These are phyloP conservation scores for Acipenser ruthenus DNA, from an alignment of 2,797 vertebrate genomes.

Conservation along the genomic window DNA sequence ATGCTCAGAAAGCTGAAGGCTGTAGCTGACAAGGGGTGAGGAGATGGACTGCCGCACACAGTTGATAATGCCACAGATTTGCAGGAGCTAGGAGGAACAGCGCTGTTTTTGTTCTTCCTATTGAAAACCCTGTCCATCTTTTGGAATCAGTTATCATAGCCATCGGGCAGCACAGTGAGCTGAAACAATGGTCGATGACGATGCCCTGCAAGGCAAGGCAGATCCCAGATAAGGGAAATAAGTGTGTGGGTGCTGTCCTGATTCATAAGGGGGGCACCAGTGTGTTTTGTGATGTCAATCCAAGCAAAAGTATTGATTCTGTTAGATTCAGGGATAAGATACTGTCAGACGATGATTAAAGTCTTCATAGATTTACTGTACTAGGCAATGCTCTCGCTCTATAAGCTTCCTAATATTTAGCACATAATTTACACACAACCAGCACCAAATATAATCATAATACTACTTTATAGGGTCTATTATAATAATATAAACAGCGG, in stretches of 20 bases:
- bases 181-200: conserved; percentile 31
- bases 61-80: conserved; percentile 57
- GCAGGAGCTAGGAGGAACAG: conserved; percentile 42
- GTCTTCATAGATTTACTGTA: too few species aligned
- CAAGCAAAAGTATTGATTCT: conserved; percentile 28
- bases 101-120: not conserved
- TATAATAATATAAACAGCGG: too few species aligned
- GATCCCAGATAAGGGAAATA: conserved; percentile 28
- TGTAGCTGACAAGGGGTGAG: conserved; percentile 42
- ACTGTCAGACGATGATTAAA: not conserved
- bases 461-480: too few species aligned
- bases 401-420: too few species aligned
- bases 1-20: conserved; percentile 39
- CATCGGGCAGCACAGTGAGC: conserved; percentile 28
- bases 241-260: conserved; percentile 20
- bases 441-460: too few species aligned
- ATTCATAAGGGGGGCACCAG: conserved; percentile 18
- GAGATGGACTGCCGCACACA: conserved; percentile 48
- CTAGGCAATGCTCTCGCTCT: too few species aligned
- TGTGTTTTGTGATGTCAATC: conserved; percentile 20
- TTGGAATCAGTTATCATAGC: conserved; percentile 34
- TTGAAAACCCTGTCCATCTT: conserved; percentile 37
- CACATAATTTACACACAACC: too few species aligned
- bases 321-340: conserved; percentile 29
- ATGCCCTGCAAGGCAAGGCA: conserved; percentile 25